phyloP scores from a whole-genome alignment of 2,888 invertebrate genomes.

The Hirtodrosophila trivittata region DNA sequence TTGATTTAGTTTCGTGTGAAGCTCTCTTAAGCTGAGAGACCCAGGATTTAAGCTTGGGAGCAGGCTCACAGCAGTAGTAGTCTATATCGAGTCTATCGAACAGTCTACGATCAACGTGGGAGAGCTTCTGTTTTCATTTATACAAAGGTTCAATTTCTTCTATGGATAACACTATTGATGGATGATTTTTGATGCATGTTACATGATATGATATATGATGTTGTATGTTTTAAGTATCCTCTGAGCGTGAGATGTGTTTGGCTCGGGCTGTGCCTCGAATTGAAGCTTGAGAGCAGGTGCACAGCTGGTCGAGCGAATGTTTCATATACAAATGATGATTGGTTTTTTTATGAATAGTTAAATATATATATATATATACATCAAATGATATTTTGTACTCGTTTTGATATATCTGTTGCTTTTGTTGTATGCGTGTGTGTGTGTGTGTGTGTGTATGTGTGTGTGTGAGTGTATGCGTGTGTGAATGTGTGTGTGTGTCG shows the following conservation, averaged over 20 bases:
- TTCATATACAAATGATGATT: neutral
- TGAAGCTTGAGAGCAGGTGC: too few relatives aligned
- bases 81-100: too few relatives aligned
- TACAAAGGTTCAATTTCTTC: too few relatives aligned
- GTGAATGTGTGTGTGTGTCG: neutral
- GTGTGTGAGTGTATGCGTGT: neutral
- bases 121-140: neutral
- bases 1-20: neutral
- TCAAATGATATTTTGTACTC: too few relatives aligned
- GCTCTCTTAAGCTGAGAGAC: neutral
- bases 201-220: too few relatives aligned
- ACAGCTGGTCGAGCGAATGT: too few relatives aligned
- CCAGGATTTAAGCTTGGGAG: conserved; percentile 16
- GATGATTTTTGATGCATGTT: too few relatives aligned
- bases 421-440: neutral
- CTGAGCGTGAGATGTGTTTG: too few relatives aligned
- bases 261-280: too few relatives aligned
- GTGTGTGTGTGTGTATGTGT: neutral
- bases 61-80: neutral
- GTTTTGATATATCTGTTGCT: too few relatives aligned
- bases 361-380: neutral
- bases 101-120: neutral
- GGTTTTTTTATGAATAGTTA: neutral
- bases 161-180: too few relatives aligned
- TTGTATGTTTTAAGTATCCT: too few relatives aligned